Base-by-base conservation (phyloP, 2,888 invertebrate species). In the Epicampocera succincta region DNA sequence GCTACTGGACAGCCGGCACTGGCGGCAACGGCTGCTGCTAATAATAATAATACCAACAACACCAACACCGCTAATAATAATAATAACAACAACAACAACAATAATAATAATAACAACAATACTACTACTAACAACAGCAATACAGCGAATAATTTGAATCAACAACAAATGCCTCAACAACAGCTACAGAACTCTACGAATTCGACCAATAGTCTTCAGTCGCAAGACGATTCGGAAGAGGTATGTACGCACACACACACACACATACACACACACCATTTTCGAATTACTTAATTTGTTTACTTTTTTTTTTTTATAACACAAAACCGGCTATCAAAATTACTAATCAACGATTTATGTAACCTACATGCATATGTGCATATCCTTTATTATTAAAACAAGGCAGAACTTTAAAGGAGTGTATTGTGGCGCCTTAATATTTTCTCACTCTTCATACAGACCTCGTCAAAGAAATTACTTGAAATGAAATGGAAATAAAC, bases 161-260 rank as follows among this genome's bases (percentile, higher is more conserved):
- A 87, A 50, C 88, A 88, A 75, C 85, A 86, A 76, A 79, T 79
- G 78, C 78, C 78, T 79, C 85, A 87, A 77, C 90, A 85, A 56
- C 85, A 85, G 60, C 82, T 85, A 46, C 85, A 85, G 72, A 84
- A 85, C 86, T 89, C 90, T 85, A 88, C 89, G 84, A 90, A 88
- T 84, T 88, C 90, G 85, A 89, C 89, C 84, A 88, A 90, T 85
- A 89, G 87, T 86, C 87, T 89, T 72, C 90, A 90, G 85, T 88
- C 88, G 80, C 88, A 90, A 86, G 90, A 90, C 87, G 89, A 89
- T 86, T 89, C 89, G 74, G 89, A 89, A 86, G 88, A 89, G 85
- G 89, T 89, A 86, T 88, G 90, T 86, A 38, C n/a, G n/a, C n/a
- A n/a, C n/a, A n/a, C n/a, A n/a, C n/a, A n/a, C n/a, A n/a, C n/a